phyloP scores from a whole-genome alignment of 2,888 invertebrate genomes.

The Dicycla oo region DNA sequence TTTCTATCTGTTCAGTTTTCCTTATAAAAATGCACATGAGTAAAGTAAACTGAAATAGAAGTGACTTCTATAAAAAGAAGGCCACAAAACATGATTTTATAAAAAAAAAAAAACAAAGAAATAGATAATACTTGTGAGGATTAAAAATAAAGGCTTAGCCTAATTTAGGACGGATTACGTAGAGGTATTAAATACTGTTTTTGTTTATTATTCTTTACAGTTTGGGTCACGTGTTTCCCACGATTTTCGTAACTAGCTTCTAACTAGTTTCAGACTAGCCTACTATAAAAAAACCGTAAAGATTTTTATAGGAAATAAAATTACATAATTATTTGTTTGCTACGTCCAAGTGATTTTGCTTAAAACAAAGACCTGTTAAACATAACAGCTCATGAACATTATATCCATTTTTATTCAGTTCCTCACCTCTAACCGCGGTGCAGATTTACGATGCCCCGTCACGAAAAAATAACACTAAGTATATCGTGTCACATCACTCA shows the following conservation, averaged over 20 bases:
- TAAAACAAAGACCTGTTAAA: constrained; percentile 29
- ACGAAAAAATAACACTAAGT: constrained; percentile 34
- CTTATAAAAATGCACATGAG: not conserved
- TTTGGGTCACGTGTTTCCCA: not conserved
- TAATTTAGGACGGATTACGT: constrained; percentile 14
- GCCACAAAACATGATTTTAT: constrained; percentile 21
- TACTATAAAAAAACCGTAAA: not conserved
- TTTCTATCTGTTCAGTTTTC: not conserved
- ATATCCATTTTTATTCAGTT: constrained; percentile 23
- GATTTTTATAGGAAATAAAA: constrained; percentile 27
- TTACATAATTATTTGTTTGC: constrained; percentile 3
- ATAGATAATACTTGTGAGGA: constrained; percentile 10
- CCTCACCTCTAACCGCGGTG: constrained; percentile 28
- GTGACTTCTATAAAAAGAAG: constrained; percentile 12
- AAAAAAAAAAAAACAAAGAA: not conserved
- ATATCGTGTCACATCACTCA: constrained; percentile 40
- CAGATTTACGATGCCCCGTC: constrained; percentile 36
- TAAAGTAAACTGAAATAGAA: constrained; percentile 25
- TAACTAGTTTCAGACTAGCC: too few species aligned
- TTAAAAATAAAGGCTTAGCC: constrained; percentile 26
- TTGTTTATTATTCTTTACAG: not conserved
- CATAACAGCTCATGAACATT: constrained; percentile 36
- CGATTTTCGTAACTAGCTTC: not conserved
- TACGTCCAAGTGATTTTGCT: constrained; percentile 1
- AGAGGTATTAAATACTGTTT: not conserved